These are phyloP conservation scores for Proisotoma minuta DNA, from an alignment of 2,888 invertebrate species.

Conservation along the genomic window DNA sequence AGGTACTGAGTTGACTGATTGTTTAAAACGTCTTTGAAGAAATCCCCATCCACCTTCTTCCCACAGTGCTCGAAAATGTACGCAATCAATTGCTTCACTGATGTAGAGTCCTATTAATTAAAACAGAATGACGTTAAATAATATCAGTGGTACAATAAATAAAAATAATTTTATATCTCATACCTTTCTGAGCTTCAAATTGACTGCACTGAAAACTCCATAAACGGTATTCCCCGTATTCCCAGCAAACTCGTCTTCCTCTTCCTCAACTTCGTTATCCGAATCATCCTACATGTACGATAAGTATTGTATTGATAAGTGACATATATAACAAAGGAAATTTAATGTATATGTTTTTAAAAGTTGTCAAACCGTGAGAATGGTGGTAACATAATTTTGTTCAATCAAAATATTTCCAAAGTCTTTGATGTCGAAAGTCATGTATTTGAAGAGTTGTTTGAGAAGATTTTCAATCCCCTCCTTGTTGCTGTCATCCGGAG, in stretches of 20 bases:
- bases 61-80: neutral
- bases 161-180: neutral
- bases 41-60: neutral
- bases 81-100: neutral
- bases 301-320: too few relatives aligned
- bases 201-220: slow-evolving; percentile 18
- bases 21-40: neutral
- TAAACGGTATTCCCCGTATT: slow-evolving; percentile 23
- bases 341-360: neutral
- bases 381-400: slow-evolving; percentile 33
- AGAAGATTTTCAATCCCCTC: slow-evolving; percentile 13
- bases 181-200: slow-evolving; percentile 10
- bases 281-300: neutral
- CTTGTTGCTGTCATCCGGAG: slow-evolving; percentile 18
- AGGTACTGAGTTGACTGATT: neutral
- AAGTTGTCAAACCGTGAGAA: slow-evolving; percentile 23
- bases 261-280: neutral
- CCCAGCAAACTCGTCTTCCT: neutral
- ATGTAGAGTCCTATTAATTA: neutral
- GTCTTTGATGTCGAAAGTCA: slow-evolving; percentile 13
- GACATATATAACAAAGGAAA: neutral
- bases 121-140: neutral
- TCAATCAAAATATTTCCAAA: slow-evolving; percentile 22
- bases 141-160: neutral
- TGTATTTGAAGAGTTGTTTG: slow-evolving; percentile 21